A percentile compares a stretch with the other conserved stretches of the same genome.
phyloP scores from a whole-genome alignment of 2,113 vertebrate genomes.

The Pelusios castaneus region DNA sequence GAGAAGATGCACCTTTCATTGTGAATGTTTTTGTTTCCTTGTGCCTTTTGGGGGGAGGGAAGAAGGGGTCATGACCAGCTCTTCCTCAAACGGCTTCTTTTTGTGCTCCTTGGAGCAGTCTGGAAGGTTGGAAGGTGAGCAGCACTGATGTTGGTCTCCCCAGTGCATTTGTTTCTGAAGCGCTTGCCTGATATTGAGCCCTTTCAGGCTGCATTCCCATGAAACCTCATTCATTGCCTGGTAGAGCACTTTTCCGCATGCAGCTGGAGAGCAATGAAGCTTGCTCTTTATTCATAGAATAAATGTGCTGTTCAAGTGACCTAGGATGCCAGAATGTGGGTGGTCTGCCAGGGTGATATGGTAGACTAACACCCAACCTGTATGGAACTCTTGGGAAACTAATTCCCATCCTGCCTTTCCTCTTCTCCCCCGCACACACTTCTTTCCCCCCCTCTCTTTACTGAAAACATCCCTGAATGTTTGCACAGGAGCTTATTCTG shows the following conservation, averaged over 20 bases:
- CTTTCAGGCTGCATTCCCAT: not conserved
- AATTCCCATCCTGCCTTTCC: not conserved
- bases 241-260: not conserved
- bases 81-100: not conserved
- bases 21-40: not conserved
- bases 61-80: not conserved
- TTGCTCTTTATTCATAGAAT: not conserved
- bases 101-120: not conserved
- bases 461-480: not conserved
- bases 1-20: not conserved
- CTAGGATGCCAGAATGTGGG: not conserved
- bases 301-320: not conserved
- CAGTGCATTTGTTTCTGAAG: not conserved
- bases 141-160: not conserved
- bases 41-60: not conserved
- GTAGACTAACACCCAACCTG: not conserved
- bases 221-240: slow-evolving; percentile 7
- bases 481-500: not conserved
- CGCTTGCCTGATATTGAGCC: not conserved
- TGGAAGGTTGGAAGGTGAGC: not conserved
- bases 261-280: not conserved
- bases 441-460: not conserved
- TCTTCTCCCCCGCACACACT: too few species aligned
- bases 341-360: not conserved
- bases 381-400: not conserved